A percentile compares a stretch with the other conserved stretches of the same genome.
Conservation (phyloP, 2,113 vertebrate genomes). For the Xiphophorus couchianus region DNA sequence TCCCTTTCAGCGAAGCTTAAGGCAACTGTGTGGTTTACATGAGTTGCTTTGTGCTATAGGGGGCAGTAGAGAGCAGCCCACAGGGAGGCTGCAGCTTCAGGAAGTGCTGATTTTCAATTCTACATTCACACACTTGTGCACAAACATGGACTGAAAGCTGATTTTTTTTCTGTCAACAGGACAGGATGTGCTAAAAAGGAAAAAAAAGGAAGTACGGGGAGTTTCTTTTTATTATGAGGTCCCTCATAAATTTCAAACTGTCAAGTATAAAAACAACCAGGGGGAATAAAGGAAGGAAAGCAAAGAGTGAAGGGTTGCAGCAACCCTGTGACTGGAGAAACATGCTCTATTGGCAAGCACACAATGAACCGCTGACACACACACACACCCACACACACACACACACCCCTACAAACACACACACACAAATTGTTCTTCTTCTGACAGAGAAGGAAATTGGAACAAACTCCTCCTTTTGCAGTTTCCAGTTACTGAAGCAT, state of each 20-base stretch:
- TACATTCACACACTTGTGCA: constrained; percentile 13
- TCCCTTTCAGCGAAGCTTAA: constrained; percentile 19
- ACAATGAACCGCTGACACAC: background rate
- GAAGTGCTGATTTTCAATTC: constrained; percentile 54
- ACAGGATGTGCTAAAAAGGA: background rate
- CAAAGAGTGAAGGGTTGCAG: too few species aligned
- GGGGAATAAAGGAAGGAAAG: too few species aligned
- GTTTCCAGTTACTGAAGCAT: constrained; percentile 61
- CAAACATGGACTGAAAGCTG: background rate
- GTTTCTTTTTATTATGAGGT: constrained; percentile 15
- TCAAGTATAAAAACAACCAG: background rate
- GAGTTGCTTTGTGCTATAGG: constrained; percentile 39
- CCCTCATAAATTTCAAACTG: background rate
- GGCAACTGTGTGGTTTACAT: constrained; percentile 38
- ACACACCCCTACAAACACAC: background rate
- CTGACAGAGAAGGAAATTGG: constrained; percentile 47
- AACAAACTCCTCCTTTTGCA: constrained; percentile 56
- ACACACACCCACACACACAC: background rate
- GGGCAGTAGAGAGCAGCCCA: constrained; percentile 57
- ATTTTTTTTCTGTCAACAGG: background rate
- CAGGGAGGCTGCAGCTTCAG: constrained; percentile 23
- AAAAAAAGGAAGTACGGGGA: background rate
- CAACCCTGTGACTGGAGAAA: too few species aligned
- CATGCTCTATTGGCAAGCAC: background rate
- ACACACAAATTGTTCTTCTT: constrained; percentile 5